phyloP scores from a whole-genome alignment of 2,113 vertebrate species.

The Tretioscincus oriximinensis region DNA sequence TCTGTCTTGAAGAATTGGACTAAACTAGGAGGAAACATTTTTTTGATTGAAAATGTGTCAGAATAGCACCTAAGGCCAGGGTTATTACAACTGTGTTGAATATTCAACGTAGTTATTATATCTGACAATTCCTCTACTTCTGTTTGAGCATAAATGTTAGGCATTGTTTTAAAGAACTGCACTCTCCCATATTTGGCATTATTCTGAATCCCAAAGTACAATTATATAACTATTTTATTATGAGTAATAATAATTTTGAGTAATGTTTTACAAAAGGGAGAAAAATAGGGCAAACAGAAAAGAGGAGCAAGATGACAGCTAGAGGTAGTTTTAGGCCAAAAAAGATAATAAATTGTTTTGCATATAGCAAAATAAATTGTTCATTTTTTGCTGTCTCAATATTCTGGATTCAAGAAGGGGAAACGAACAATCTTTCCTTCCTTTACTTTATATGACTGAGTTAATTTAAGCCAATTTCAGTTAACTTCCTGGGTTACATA shows the following conservation, averaged over 20 bases:
- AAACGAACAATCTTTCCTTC: neutral
- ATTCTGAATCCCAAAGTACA: neutral
- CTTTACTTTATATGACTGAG: neutral
- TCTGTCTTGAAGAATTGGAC: no score
- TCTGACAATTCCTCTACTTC: neutral
- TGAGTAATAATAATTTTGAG: conserved; percentile 1
- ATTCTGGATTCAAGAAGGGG: neutral
- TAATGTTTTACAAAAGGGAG: neutral
- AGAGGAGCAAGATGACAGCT: neutral
- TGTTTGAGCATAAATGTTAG: neutral
- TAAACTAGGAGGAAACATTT: no score
- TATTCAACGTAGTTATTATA: neutral
- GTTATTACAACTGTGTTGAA: neutral
- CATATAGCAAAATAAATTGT: neutral
- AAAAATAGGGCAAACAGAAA: neutral
- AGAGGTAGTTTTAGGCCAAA: neutral
- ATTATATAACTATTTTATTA: neutral
- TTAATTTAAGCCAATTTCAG: neutral
- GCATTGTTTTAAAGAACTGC: neutral
- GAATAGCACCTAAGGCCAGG: neutral
- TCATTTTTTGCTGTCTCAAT: neutral
- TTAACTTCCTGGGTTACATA: neutral
- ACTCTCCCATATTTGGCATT: neutral
- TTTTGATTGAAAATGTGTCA: no score
- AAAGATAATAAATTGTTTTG: neutral